phyloP scores from a whole-genome alignment of 1,140 invertebrate species.

The Trichoplusia ni region DNA sequence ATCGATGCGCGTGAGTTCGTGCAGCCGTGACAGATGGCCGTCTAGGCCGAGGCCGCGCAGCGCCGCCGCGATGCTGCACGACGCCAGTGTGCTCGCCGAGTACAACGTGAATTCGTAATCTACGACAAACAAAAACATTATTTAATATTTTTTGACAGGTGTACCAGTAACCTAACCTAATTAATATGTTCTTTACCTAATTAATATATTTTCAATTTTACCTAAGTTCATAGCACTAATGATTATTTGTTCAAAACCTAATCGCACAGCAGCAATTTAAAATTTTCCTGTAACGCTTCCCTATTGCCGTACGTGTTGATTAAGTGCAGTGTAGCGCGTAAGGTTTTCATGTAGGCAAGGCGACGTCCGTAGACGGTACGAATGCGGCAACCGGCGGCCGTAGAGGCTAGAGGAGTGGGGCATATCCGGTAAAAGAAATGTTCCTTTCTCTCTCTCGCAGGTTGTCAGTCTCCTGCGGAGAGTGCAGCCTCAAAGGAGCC shows the following conservation, averaged over 20 bases:
- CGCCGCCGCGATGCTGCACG: conserved; percentile 91
- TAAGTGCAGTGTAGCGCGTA: conserved; percentile 3
- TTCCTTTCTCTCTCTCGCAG: conserved; percentile 68
- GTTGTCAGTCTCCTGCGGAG: conserved; percentile 71
- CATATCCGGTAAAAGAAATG: conserved; percentile 52
- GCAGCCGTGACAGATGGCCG: conserved; percentile 84
- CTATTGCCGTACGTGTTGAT: background rate
- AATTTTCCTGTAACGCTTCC: conserved; percentile 10
- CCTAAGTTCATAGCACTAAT: conserved; percentile 1
- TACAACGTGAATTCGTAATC: conserved; percentile 94
- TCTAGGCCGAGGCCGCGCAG: conserved; percentile 88
- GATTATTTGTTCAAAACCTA: conserved; percentile 12
- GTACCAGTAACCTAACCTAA: background rate
- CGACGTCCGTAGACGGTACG: conserved; percentile 5
- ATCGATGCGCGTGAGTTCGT: conserved; percentile 89
- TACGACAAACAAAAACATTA: conserved; percentile 83
- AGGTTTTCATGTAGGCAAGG: conserved; percentile 14
- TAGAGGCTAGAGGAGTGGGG: conserved; percentile 24
- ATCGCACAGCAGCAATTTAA: background rate
- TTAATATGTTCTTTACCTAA: background rate
- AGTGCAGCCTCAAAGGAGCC: conserved; percentile 76
- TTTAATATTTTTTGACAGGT: no score
- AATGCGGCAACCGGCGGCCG: conserved; percentile 7
- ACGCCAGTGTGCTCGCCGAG: conserved; percentile 93
- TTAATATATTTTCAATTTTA: conserved; percentile 5